Base-by-base conservation (phyloP, 2,797 vertebrate species). In the Enteromius viviparus region DNA sequence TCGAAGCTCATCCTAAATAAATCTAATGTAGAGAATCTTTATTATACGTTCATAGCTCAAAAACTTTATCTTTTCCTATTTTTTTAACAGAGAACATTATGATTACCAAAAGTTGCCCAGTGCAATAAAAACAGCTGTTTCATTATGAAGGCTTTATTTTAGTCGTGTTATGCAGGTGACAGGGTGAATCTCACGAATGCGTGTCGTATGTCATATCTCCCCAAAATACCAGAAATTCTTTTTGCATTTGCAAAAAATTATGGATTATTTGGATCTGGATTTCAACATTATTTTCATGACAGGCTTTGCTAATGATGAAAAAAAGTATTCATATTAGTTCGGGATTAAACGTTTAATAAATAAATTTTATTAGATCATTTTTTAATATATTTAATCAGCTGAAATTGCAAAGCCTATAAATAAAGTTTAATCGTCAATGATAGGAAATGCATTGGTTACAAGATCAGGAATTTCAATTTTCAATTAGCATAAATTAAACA, bases 41-140 rank as follows among this genome's bases (percentile, higher is more conserved):
- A 76, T 32, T 80, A 32, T 76, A 75, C 34, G 9, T 26, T 37
- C 11, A 70, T 69, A 7, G 6, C 37, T 58, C 32, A 17, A 37
- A 69, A 82, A 75, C 81, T 82, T 15, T 64, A 37, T 78, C 26
- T 15, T 60, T 75, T 80, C 21, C 58, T 64, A 32, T 71, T 87
- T 87, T 78, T 84, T 11, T 89, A 85, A 84, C 80, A 62, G 51
- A 83, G 40, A 81, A 80, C 86, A 8, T 49, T 68, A 23, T 14
- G 71, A 85, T 85, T 89, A 91, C 91, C 90, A 91, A 93, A 93
- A 88, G 37, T 88, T 87, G 86, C 75, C 76, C 53, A 40, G 86
- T 85, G 60, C 77, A 68, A 84, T 84, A 40, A 82, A 45, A 23
- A 58, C 64, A 17, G 34, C 79, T 47, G 29, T 84, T 78, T 80